Evolutionary conservation across 2,888 invertebrate species (phyloP).

Genomic region (Macrosoma leucophasiata): DNA sequence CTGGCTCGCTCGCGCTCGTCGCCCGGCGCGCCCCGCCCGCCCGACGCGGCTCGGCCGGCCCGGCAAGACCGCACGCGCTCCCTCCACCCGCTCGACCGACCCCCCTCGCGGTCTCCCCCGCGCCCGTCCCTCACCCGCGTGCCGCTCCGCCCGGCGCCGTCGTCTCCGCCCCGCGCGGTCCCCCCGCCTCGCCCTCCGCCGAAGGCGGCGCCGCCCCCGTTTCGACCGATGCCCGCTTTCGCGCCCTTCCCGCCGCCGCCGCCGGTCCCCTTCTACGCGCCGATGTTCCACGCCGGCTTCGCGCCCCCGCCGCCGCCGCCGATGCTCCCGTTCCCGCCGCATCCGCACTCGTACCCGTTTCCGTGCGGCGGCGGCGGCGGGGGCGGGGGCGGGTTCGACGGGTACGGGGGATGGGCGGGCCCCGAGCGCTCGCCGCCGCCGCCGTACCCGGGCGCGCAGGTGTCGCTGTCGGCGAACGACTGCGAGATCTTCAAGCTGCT

Average conservation of each 20-base stretch:
- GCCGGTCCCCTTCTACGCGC: no score
- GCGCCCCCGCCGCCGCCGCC: neutral
- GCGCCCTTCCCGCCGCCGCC: conserved; percentile 1
- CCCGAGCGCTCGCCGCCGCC: conserved; percentile 2
- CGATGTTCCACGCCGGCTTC: neutral
- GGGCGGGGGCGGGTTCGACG: neutral
- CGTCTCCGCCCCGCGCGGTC: conserved; percentile 3
- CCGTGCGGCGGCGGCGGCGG: neutral
- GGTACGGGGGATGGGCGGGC: neutral
- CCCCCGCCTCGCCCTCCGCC: conserved; percentile 4
- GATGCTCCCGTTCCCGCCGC: neutral
- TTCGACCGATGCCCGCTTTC: conserved; percentile 2
- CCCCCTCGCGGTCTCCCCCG: conserved; percentile 3
- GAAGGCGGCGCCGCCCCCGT: conserved; percentile 3
- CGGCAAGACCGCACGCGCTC: no score
- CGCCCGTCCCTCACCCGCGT: neutral
- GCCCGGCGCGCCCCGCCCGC: conserved; percentile 3
- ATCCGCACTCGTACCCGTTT: conserved; percentile 1
- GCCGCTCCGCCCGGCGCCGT: conserved; percentile 4
- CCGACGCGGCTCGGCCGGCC: conserved; percentile 5
- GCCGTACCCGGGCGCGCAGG: conserved; percentile 13
- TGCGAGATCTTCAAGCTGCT: conserved; percentile 41
- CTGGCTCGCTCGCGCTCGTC: conserved; percentile 3
- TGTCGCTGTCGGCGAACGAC: conserved; percentile 38
- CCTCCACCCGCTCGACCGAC: conserved; percentile 5